phyloP scores from a whole-genome alignment of 2,888 invertebrate genomes.

The Lasioglossum villosulum region DNA sequence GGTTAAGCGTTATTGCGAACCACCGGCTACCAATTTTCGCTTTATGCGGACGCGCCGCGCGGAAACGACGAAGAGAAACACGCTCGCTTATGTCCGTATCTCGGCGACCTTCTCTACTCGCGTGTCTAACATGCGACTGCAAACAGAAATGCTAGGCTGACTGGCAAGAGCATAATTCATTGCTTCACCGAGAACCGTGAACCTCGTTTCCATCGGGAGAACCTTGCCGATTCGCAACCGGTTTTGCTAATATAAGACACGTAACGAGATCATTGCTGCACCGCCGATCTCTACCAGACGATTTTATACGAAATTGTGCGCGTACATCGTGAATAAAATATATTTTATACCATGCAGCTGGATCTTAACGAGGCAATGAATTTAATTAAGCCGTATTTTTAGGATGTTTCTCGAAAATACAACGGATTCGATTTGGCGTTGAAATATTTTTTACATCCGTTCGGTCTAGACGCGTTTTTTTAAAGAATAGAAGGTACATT shows the following conservation, averaged over 20 bases:
- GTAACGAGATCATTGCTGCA: neutral
- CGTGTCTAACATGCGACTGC: neutral
- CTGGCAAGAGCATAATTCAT: slow-evolving; percentile 2
- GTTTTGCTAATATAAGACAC: neutral
- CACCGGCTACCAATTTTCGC: slow-evolving; percentile 10
- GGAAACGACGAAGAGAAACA: neutral
- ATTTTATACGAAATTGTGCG: neutral
- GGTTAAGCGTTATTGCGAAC: slow-evolving; percentile 3
- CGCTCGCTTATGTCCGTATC: neutral
- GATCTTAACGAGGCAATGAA: neutral
- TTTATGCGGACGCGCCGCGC: slow-evolving; percentile 4
- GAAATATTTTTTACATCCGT: neutral
- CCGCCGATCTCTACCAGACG: neutral
- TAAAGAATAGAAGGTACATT: too few species aligned
- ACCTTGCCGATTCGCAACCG: slow-evolving; percentile 6
- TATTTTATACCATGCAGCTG: neutral
- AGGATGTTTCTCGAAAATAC: too few species aligned
- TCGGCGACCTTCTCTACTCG: neutral
- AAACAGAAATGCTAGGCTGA: slow-evolving; percentile 1
- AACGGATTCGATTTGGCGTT: neutral
- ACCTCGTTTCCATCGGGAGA: slow-evolving; percentile 6
- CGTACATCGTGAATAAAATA: neutral
- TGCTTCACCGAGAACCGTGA: neutral
- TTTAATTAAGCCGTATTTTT: neutral
- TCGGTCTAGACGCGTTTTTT: too few species aligned